These are phyloP conservation scores for Pogonomyrmex barbatus DNA, from an alignment of 1,140 invertebrate genomes.

Conservation along the genomic window DNA sequence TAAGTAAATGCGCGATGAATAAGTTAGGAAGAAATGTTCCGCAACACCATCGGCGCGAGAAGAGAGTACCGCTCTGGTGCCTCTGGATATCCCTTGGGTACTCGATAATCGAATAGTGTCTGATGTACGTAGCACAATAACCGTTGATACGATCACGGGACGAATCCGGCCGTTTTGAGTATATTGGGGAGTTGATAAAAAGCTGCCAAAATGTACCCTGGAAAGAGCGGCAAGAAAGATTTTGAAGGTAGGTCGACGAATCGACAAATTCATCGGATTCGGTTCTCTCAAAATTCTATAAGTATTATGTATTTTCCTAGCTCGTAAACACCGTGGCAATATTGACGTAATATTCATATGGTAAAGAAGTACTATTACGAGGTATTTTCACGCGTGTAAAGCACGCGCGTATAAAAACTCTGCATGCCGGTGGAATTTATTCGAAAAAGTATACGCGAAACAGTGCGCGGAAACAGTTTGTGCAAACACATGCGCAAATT, in stretches of 20 bases:
- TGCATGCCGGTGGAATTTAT: slow-evolving; percentile 25
- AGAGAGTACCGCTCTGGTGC: slow-evolving; percentile 28
- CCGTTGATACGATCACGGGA: slow-evolving; percentile 25
- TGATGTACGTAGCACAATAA: slow-evolving; percentile 70
- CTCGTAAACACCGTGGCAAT: not conserved
- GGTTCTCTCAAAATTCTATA: slow-evolving; percentile 10
- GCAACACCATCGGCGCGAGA: slow-evolving; percentile 51
- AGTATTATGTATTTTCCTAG: not conserved
- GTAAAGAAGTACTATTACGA: slow-evolving; percentile 2
- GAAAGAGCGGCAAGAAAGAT: not conserved
- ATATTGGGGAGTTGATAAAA: slow-evolving; percentile 55
- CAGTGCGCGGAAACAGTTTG: slow-evolving; percentile 21
- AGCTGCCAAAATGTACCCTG: slow-evolving; percentile 8
- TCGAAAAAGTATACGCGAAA: slow-evolving; percentile 38
- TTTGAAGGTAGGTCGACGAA: not conserved
- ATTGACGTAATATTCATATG: slow-evolving; percentile 28
- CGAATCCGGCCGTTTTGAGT: not conserved
- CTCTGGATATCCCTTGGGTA: slow-evolving; percentile 43
- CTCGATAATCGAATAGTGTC: slow-evolving; percentile 72
- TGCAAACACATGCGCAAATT: slow-evolving; percentile 21
- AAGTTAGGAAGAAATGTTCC: slow-evolving; percentile 70
- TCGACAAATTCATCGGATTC: slow-evolving; percentile 4
- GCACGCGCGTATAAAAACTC: slow-evolving; percentile 7
- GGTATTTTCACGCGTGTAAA: slow-evolving; percentile 30
- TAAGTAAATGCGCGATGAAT: slow-evolving; percentile 81